phyloP scores from a whole-genome alignment of 2,888 invertebrate species.

The Drosophila multiciliata region DNA sequence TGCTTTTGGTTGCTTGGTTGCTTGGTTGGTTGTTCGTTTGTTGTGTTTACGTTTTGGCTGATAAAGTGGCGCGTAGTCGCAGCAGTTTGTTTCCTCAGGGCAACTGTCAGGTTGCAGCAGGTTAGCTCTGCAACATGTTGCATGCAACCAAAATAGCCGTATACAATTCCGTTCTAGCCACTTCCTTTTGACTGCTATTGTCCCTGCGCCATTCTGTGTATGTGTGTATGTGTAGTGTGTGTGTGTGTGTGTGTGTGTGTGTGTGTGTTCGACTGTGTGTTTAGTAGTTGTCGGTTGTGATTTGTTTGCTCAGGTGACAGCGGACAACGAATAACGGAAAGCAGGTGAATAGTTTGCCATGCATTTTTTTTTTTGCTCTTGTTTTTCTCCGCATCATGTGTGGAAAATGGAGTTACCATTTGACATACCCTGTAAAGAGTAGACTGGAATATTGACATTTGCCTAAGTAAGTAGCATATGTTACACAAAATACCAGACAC shows the following conservation, averaged over 20 bases:
- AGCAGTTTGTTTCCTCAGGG: conserved; percentile 47
- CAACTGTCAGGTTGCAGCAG: conserved; percentile 40
- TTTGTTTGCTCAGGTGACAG: conserved; percentile 48
- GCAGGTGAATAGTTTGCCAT: conserved; percentile 53
- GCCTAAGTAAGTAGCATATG: neutral
- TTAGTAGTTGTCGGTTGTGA: conserved; percentile 28
- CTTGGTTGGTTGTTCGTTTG: conserved; percentile 48
- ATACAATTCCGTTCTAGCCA: conserved; percentile 29
- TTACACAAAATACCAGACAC: neutral
- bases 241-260: neutral
- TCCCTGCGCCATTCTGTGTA: conserved; percentile 41
- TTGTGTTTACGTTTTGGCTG: conserved; percentile 81
- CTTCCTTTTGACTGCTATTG: conserved; percentile 49
- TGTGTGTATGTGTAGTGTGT: too few relatives aligned
- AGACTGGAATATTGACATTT: neutral
- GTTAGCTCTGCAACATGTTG: conserved; percentile 58
- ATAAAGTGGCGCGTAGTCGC: conserved; percentile 57
- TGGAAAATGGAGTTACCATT: neutral
- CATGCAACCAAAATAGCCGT: conserved; percentile 36
- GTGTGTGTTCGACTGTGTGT: conserved; percentile 27
- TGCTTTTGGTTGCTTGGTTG: conserved; percentile 11
- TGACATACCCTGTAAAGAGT: conserved; percentile 16
- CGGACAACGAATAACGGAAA: conserved; percentile 17
- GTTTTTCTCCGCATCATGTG: neutral
- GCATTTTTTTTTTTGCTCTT: conserved; percentile 20